Evolutionary conservation across 2,888 invertebrate species (phyloP).

Genomic region (Hirtodrosophila alboralis): DNA sequence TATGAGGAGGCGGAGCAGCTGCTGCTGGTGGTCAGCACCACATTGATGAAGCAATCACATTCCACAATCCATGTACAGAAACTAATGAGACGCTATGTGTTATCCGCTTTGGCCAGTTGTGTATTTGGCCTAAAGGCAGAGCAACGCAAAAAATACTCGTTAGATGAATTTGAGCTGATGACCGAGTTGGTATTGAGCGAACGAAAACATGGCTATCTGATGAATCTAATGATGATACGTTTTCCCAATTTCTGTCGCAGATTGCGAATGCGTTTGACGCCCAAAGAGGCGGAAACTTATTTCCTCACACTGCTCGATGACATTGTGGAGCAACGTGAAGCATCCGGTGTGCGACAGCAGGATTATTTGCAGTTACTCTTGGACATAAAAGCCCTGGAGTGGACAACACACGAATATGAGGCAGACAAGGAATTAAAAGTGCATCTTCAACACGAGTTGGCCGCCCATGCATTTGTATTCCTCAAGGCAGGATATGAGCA

Average conservation of each 20-base stretch:
- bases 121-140: conserved; percentile 72
- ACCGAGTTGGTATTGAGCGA: conserved; percentile 72
- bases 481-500: conserved; percentile 87
- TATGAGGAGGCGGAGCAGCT: conserved; percentile 63
- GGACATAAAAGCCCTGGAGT: conserved; percentile 84
- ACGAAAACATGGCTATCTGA: conserved; percentile 64
- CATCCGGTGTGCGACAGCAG: conserved; percentile 66
- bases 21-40: conserved; percentile 54
- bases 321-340: conserved; percentile 66
- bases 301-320: conserved; percentile 67
- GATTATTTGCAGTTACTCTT: conserved; percentile 87
- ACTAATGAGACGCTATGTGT: conserved; percentile 73
- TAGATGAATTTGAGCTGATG: conserved; percentile 78
- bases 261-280: conserved; percentile 66
- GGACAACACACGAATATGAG: conserved; percentile 74
- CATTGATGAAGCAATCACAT: conserved; percentile 68
- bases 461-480: conserved; percentile 82
- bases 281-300: conserved; percentile 67
- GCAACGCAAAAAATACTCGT: conserved; percentile 59
- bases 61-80: conserved; percentile 69
- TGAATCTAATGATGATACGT: conserved; percentile 68
- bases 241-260: conserved; percentile 73
- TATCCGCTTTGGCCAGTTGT: conserved; percentile 71
- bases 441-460: conserved; percentile 79
- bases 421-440: conserved; percentile 77